Base-by-base conservation (phyloP, 2,113 vertebrate species). In the Anas platyrhynchos region DNA sequence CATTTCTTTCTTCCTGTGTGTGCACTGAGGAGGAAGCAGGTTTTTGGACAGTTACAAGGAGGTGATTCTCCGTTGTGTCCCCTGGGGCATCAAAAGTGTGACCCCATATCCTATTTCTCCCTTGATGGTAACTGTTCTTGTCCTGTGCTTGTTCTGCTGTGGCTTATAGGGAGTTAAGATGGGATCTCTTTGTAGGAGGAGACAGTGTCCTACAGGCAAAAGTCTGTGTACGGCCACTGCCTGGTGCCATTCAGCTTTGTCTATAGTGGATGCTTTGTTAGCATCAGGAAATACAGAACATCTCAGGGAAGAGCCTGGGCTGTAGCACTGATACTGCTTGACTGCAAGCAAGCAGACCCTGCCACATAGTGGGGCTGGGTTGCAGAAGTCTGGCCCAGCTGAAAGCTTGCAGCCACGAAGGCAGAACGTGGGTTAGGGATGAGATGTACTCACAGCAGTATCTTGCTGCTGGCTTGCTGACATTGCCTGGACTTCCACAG, bases 401-500 rank as follows among this genome's bases (percentile, higher is more conserved):
- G 11, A 17, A 20, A 36, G 11, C 22, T 15, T 52, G 75, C 38
- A 48, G 14, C 10, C 44, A 16, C 46, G 16, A 43, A 12, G 74
- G 41, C 61, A 56, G 73, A 25, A 21, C 38, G 41, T 3, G 0
- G 20, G 17, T 54, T 18, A 46, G 66, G 73, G 46, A 22, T 16
- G 38, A 54, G 54, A 13, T 0, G 13, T 18, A 4, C 44, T n/a
- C 61, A 3, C 26, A 32, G 66, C 20, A 13, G 48, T 9, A 6
- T n/a, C 36, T 54, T 0, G 6, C n/a, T 44, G 1, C 36, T 29
- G 67, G 36, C 68, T n/a, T 31, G n/a, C 38, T 41, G 3, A 26
- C 41, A 6, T 0, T 20, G 43, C 56, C 20, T 0, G 2, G 29
- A 18, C 55, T 26, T n/a, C 48, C 1, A 21, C 10, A 26, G 29